phyloP scores from a whole-genome alignment of 2,113 vertebrate species.

The Pseudonaja textilis region DNA sequence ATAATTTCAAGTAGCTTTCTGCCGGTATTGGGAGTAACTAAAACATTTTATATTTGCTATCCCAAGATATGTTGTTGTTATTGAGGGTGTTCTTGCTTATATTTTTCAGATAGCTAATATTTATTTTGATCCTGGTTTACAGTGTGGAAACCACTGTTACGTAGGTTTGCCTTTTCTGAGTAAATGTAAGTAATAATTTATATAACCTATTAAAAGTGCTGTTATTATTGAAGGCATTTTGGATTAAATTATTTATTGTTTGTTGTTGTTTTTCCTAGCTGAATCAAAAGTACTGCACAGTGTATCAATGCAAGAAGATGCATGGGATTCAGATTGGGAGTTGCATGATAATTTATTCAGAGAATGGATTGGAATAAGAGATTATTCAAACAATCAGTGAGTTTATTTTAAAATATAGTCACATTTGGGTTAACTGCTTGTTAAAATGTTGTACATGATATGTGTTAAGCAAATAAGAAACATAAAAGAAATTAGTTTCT shows the following conservation, averaged over 20 bases:
- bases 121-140: conserved; percentile 94
- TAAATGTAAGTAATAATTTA: conserved; percentile 83
- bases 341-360: conserved; percentile 87
- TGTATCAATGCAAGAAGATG: conserved; percentile 84
- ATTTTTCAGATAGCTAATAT: conserved; percentile 92
- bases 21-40: not conserved
- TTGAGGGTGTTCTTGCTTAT: conserved; percentile 21
- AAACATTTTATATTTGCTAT: not conserved
- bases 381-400: conserved; percentile 82
- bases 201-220: not conserved
- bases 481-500: not conserved
- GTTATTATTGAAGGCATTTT: conserved; percentile 12
- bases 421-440: conserved; percentile 6
- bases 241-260: not conserved
- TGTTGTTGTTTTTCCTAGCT: conserved; percentile 63
- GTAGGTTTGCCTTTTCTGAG: conserved; percentile 92
- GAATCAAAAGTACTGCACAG: conserved; percentile 85
- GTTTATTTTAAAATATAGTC: conserved; percentile 44
- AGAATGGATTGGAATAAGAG: conserved; percentile 86
- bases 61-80: conserved; percentile 24
- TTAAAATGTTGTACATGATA: not conserved
- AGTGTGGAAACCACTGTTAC: conserved; percentile 94
- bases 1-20: not conserved
- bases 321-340: conserved; percentile 92
- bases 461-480: not conserved